Conservation (phyloP, 2,113 vertebrate genomes). For the Sorex fumeus region DNA sequence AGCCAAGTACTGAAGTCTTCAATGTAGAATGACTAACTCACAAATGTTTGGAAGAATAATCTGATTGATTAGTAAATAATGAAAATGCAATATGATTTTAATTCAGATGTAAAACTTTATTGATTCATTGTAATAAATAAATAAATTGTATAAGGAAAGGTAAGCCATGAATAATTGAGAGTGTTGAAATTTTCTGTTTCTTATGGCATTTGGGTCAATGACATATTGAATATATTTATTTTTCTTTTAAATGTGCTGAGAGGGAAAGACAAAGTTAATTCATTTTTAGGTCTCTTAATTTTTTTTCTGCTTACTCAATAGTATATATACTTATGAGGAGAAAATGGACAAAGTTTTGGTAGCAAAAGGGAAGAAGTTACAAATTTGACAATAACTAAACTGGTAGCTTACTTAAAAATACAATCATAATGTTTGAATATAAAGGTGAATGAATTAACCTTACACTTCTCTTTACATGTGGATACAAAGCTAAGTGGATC, state of each 20-base stretch:
- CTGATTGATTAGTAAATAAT: conserved; percentile 19
- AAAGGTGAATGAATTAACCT: conserved; percentile 44
- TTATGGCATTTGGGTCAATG: conserved; percentile 21
- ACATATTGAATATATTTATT: conserved; percentile 28
- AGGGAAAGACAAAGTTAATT: conserved; percentile 9
- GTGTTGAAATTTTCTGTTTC: conserved; percentile 20
- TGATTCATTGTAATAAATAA: conserved; percentile 43
- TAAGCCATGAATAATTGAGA: conserved; percentile 47
- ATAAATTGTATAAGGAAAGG: background rate
- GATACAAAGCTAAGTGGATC: background rate
- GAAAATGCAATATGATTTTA: conserved; percentile 29
- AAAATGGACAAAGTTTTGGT: background rate
- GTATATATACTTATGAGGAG: background rate
- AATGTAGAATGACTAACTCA: background rate
- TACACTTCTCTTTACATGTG: background rate
- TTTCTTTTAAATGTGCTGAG: background rate
- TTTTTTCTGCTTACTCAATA: conserved; percentile 36
- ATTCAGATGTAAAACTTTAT: conserved; percentile 9
- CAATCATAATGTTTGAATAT: background rate
- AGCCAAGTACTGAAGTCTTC: background rate
- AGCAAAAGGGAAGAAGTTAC: background rate
- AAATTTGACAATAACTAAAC: background rate
- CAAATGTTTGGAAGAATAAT: background rate
- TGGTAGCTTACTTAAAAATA: conserved; percentile 5
- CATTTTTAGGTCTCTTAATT: background rate